phyloP scores from a whole-genome alignment of 1,140 invertebrate species.

The Drosophila triauraria region DNA sequence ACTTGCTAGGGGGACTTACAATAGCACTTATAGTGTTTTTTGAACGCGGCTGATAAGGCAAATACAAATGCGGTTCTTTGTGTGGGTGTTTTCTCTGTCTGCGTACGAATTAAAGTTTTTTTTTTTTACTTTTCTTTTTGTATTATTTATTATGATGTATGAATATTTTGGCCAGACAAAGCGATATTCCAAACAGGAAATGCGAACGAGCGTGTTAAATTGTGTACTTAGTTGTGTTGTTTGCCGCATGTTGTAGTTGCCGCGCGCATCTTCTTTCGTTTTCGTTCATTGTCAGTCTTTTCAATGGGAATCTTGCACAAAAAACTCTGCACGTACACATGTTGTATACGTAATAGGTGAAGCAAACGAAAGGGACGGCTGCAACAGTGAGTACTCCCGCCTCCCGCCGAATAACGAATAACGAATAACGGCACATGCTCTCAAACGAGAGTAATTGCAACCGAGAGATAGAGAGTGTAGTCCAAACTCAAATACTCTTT shows the following conservation, averaged over 20 bases:
- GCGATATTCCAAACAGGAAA: slow-evolving; percentile 76
- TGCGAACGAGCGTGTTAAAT: slow-evolving; percentile 79
- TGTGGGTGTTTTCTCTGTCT: slow-evolving; percentile 39
- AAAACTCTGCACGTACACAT: slow-evolving; percentile 33
- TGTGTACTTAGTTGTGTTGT: slow-evolving; percentile 52
- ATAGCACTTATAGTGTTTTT: slow-evolving; percentile 22
- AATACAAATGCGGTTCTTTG: slow-evolving; percentile 17
- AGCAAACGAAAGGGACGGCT: slow-evolving; percentile 24
- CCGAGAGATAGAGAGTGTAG: not conserved
- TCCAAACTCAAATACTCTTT: not conserved
- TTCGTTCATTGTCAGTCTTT: slow-evolving; percentile 55
- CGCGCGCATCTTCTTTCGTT: slow-evolving; percentile 32
- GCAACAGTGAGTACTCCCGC: not conserved
- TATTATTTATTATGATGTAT: slow-evolving; percentile 46
- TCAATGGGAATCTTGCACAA: slow-evolving; percentile 55
- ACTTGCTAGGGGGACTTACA: slow-evolving; percentile 34
- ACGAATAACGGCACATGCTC: slow-evolving; percentile 28
- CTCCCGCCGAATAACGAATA: slow-evolving; percentile 17
- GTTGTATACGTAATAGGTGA: slow-evolving; percentile 40
- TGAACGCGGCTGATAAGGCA: slow-evolving; percentile 45
- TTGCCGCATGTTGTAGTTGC: slow-evolving; percentile 34
- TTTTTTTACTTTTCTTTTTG: slow-evolving; percentile 13
- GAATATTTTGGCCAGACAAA: slow-evolving; percentile 72
- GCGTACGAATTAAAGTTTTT: slow-evolving; percentile 62
- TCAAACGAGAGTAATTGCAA: slow-evolving; percentile 11